Conservation (phyloP, 2,797 vertebrate genomes). For the Ciconia nigra region DNA sequence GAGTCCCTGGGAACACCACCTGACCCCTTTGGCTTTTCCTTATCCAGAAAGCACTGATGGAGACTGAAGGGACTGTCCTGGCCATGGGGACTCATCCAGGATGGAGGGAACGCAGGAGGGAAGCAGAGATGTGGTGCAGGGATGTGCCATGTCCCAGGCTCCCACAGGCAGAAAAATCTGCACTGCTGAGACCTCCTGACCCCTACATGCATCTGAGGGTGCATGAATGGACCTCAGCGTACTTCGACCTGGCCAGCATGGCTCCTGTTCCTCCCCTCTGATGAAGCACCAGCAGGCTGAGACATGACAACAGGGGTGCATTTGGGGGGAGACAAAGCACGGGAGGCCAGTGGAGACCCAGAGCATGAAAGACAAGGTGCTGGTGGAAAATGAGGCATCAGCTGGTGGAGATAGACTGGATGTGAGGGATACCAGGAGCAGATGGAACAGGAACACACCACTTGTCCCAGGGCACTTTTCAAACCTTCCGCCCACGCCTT, state of each 20-base stretch:
- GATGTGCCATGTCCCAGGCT: background rate
- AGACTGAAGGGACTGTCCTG: background rate
- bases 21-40: background rate
- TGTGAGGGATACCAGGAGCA: background rate
- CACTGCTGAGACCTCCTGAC: background rate
- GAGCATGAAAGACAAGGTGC: background rate
- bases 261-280: background rate
- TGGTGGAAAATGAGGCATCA: background rate
- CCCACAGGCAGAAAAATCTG: background rate
- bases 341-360: background rate
- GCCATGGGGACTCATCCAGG: background rate
- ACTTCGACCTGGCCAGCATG: no score
- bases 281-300: background rate
- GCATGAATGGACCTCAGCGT: accelerated
- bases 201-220: background rate
- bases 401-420: background rate
- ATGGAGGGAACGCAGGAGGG: accelerated
- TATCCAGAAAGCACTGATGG: background rate
- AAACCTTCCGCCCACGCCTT: background rate
- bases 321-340: background rate
- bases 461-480: background rate
- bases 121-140: background rate
- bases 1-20: background rate
- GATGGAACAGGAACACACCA: background rate
- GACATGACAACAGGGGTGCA: background rate